Conservation (phyloP, 2,113 vertebrate genomes). For the Burhinus bistriatus region DNA sequence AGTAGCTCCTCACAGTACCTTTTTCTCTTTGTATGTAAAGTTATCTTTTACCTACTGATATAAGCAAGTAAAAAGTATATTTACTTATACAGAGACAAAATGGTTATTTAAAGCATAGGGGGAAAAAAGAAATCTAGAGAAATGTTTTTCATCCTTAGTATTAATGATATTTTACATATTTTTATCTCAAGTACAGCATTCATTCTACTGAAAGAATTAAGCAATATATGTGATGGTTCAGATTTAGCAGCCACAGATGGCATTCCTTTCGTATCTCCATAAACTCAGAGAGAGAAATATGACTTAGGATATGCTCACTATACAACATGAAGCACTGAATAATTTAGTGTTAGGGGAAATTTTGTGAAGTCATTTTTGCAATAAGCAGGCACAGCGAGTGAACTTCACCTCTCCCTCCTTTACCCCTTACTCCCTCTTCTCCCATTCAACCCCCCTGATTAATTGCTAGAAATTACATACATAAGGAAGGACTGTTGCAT, state of each 20-base stretch:
- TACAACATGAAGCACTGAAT: background rate
- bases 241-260: slow-evolving; percentile 30
- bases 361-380: slow-evolving; percentile 13
- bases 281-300: background rate
- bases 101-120: background rate
- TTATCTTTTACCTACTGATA: background rate
- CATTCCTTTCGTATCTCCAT: slow-evolving; percentile 41
- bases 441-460: background rate
- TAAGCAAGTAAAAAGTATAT: background rate
- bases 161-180: background rate
- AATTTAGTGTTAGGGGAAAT: slow-evolving; percentile 18
- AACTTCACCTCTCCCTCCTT: background rate
- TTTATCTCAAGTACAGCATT: background rate
- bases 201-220: background rate
- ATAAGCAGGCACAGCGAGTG: background rate
- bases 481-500: background rate
- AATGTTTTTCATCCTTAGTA: background rate
- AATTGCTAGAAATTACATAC: background rate
- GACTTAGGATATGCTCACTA: background rate
- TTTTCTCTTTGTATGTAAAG: background rate
- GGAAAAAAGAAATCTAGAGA: background rate
- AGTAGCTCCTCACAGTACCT: background rate
- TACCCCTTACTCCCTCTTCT: background rate
- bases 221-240: background rate
- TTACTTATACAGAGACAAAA: background rate